A percentile compares a stretch with the other conserved stretches of the same genome.
These are phyloP conservation scores for Muscicapa adusta DNA, from an alignment of 2,113 vertebrate species.

Conservation along the genomic window DNA sequence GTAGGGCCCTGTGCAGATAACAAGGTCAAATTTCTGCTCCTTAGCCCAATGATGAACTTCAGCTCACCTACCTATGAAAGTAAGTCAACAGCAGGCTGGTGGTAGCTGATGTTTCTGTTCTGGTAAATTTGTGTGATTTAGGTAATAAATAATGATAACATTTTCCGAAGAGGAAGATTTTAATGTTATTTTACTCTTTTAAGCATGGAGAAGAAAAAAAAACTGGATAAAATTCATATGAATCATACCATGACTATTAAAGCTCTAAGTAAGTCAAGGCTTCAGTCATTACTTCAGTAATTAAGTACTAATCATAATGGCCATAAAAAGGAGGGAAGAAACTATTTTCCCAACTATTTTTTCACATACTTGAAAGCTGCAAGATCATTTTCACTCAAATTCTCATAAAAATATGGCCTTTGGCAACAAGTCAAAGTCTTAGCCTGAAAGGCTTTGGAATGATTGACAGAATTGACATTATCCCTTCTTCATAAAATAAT, in stretches of 20 bases:
- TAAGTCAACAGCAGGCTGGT: neutral
- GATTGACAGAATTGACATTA: constrained; percentile 25
- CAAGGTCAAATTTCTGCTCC: neutral
- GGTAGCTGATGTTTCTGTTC: neutral
- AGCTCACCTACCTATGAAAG: neutral
- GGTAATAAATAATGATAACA: neutral
- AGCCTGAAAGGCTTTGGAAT: neutral
- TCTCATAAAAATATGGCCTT: constrained; percentile 4
- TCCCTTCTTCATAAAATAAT: neutral
- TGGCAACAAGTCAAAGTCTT: neutral
- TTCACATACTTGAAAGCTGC: neutral
- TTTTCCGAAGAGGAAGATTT: neutral
- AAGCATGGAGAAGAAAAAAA: neutral
- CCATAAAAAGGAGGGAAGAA: neutral
- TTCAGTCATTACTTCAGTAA: neutral
- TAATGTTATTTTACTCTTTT: neutral
- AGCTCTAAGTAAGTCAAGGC: neutral
- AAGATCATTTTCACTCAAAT: neutral
- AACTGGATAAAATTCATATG: neutral
- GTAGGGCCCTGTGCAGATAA: neutral
- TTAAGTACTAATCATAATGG: neutral
- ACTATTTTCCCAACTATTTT: neutral
- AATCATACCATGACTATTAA: neutral
- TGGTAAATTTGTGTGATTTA: neutral
- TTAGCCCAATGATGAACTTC: neutral